Evolutionary conservation across 2,888 invertebrate species (phyloP).

Genomic region (Bugulina stolonifera): DNA sequence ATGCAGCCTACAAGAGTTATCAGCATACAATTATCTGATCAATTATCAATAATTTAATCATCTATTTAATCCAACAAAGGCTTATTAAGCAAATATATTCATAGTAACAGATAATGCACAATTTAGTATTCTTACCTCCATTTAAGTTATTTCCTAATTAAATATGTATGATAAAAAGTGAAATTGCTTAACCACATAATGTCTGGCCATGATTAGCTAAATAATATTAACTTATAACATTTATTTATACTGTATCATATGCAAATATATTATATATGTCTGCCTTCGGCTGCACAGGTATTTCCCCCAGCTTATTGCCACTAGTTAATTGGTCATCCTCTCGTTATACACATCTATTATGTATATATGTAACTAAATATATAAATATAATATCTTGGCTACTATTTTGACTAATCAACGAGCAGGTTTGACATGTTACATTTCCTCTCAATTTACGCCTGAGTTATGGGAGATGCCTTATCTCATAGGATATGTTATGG

Average conservation of each 20-base stretch:
- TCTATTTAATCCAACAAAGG: constrained; percentile 9
- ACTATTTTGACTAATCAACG: too few relatives aligned
- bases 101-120: background rate
- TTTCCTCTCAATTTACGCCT: too few relatives aligned
- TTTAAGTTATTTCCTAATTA: constrained; percentile 18
- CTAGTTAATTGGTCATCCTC: background rate
- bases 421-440: too few relatives aligned
- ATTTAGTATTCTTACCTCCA: constrained; percentile 11
- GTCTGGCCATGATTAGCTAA: background rate
- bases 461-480: too few relatives aligned
- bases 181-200: constrained; percentile 6
- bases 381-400: too few relatives aligned
- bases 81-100: constrained; percentile 26
- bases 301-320: background rate
- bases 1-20: background rate
- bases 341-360: background rate
- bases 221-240: background rate
- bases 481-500: too few relatives aligned
- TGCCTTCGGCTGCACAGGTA: background rate
- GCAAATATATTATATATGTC: background rate
- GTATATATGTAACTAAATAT: too few relatives aligned
- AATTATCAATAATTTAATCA: background rate
- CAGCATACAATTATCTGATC: background rate
- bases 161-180: constrained; percentile 15
- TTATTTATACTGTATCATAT: background rate